Percentiles rank a stretch among this genome's conserved stretches.
phyloP scores from a whole-genome alignment of 2,113 vertebrate species.

The Perognathus longimembris region DNA sequence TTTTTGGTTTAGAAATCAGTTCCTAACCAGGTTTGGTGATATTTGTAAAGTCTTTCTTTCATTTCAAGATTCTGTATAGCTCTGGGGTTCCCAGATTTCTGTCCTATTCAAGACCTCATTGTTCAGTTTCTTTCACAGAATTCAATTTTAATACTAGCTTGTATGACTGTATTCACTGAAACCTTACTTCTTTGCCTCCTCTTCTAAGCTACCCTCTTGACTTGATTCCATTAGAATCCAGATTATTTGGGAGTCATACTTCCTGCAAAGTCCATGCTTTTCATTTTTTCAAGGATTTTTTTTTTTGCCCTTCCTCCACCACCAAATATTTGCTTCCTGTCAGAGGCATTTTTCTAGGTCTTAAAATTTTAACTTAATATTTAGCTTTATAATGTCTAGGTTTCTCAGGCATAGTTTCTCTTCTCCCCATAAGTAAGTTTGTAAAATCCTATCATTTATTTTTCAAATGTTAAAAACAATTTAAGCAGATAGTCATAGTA shows the following conservation, averaged over 20 bases:
- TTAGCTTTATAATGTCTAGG: not conserved
- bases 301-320: not conserved
- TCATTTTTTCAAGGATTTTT: not conserved
- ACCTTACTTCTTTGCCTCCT: not conserved
- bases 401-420: not conserved
- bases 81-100: not conserved
- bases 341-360: not conserved
- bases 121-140: not conserved
- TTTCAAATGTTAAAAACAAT: slow-evolving; percentile 36
- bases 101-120: slow-evolving; percentile 12
- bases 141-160: slow-evolving; percentile 32
- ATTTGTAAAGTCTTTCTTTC: not conserved
- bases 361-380: slow-evolving; percentile 11
- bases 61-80: not conserved
- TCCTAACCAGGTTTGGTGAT: slow-evolving; percentile 20
- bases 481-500: slow-evolving; percentile 1
- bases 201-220: not conserved
- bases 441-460: not conserved
- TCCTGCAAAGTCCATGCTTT: not conserved
- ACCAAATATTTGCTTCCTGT: not conserved
- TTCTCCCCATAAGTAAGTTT: not conserved
- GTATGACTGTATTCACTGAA: not conserved
- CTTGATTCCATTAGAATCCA: not conserved
- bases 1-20: slow-evolving; percentile 43
- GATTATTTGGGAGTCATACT: not conserved